These are phyloP conservation scores for Artibeus jamaicensis DNA, from an alignment of 2,797 vertebrate species.

Conservation along the genomic window DNA sequence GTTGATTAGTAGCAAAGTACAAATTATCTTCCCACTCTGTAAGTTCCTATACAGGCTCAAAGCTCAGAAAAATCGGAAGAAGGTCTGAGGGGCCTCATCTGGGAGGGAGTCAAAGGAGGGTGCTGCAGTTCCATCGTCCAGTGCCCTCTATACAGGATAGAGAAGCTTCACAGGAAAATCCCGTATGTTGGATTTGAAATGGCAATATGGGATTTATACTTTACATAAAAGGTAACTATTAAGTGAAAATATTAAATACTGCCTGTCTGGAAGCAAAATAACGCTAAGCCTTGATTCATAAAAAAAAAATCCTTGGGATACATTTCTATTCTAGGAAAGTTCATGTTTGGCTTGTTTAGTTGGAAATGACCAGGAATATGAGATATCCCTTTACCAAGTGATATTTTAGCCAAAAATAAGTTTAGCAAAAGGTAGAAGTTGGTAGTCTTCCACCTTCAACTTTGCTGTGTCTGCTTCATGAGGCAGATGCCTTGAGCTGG, in stretches of 20 bases:
- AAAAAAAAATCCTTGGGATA: constrained; percentile 51
- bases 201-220: neutral
- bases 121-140: neutral
- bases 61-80: neutral
- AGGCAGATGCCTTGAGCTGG: neutral
- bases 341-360: constrained; percentile 10
- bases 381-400: neutral
- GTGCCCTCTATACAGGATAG: neutral
- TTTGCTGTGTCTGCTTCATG: neutral
- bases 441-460: neutral
- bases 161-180: neutral
- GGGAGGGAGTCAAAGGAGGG: neutral
- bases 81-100: neutral
- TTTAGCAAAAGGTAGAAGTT: neutral
- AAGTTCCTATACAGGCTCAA: neutral
- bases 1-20: neutral
- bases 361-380: neutral
- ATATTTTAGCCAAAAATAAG: neutral
- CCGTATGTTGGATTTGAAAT: neutral
- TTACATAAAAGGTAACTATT: constrained; percentile 35
- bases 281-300: constrained; percentile 19
- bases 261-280: constrained; percentile 29
- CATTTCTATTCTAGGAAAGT: constrained; percentile 57
- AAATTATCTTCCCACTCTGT: neutral
- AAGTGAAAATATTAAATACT: constrained; percentile 51